Base-by-base conservation (phyloP, 2,888 invertebrate species). In the Sphaerophoria rueppellii region DNA sequence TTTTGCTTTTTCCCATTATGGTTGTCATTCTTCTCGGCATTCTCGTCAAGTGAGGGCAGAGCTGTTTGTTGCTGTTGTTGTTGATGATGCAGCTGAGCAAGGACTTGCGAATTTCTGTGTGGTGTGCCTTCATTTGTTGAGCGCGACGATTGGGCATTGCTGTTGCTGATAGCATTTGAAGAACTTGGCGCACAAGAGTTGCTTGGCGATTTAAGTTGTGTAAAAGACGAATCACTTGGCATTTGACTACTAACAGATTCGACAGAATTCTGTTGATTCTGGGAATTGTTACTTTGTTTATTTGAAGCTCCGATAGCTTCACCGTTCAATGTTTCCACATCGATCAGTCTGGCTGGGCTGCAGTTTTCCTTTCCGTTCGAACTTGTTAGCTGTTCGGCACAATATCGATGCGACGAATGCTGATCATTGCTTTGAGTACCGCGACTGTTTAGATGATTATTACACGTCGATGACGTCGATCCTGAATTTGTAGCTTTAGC, bases 341-440 rank as follows among this genome's bases (percentile, higher is more conserved):
- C 76, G 2, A 80, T 69, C 6, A 83, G 60, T n/a, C 69, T 43
- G 7, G 79, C 74, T 6, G 87, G 87, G 63, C 87, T 88, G 54
- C 87, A 87, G 78, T 88, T 88, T 48, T 88, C 88, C 65, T 88
- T 88, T 6, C 85, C 87, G 57, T 81, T 82, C 48, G 88, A 76
- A 75, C 86, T 90, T 16, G 90, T 89, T 43, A 92, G 88, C 80
- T 91, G 89, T 88, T 92, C 92, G 7, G 91, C 90, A 32, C 92
- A 92, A 87, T 91, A 92, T 12, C 92, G 88, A n/a, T 92, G 89
- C 43, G 80, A 77, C 55, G 87, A 79, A 12, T 77, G 82, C 35
- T 82, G 78, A 35, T 86, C 83, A 35, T 67, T 82, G 0, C 16
- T 60, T n/a, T 24, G 24, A 24, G 69, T 52, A 55, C 78, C 73